Evolutionary conservation across 2,797 vertebrate species (phyloP).

Genomic region (Carcharodon carcharias): DNA sequence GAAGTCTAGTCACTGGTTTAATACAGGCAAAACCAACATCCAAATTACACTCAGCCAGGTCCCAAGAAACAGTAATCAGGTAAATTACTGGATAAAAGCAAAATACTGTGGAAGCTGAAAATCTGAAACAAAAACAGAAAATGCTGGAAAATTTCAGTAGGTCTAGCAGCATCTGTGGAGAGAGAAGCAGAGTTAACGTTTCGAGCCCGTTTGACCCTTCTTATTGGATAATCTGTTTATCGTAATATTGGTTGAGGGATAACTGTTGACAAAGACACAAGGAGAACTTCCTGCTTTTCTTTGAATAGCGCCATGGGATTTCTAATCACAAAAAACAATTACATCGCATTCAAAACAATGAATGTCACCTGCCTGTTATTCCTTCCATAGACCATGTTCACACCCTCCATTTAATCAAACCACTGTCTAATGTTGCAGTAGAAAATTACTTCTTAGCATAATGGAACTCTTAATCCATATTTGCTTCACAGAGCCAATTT

Average conservation of each 20-base stretch:
- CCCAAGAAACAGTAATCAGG: background rate
- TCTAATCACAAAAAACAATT: background rate
- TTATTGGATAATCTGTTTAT: background rate
- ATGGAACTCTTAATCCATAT: background rate
- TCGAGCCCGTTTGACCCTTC: too few species aligned
- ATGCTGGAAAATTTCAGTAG: too few species aligned
- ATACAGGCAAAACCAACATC: background rate
- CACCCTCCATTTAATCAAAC: background rate
- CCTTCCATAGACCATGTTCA: background rate
- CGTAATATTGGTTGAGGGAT: background rate
- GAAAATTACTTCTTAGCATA: background rate
- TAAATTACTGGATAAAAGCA: background rate
- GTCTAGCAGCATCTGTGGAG: too few species aligned
- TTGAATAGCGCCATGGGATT: background rate
- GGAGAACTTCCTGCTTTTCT: background rate
- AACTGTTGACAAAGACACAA: background rate
- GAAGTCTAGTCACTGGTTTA: background rate
- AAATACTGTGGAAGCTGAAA: too few species aligned
- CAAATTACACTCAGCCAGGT: background rate
- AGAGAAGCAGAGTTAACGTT: too few species aligned
- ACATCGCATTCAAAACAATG: background rate
- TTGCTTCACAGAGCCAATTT: background rate
- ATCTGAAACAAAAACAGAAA: too few species aligned
- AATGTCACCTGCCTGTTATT: background rate
- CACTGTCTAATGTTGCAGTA: background rate